phyloP scores from a whole-genome alignment of 2,113 vertebrate genomes.

The Crocuta crocuta region DNA sequence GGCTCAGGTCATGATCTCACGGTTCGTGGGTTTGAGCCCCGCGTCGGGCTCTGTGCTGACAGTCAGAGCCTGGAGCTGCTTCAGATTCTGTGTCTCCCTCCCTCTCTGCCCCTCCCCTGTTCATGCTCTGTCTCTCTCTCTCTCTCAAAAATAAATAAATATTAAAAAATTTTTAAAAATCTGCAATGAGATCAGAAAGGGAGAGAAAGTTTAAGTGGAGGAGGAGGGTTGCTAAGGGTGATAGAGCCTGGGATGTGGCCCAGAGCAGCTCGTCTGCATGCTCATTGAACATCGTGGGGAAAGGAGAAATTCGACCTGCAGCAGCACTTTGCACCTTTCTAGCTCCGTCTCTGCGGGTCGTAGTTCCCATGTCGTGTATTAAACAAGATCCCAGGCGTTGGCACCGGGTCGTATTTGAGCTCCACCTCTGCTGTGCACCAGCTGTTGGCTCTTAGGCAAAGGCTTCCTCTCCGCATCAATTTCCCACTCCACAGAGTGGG shows the following conservation, averaged over 20 bases:
- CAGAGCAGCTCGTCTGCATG: accelerated
- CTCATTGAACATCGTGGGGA: not conserved
- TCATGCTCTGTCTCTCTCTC: no score
- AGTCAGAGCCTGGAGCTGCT: no score
- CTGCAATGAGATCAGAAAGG: not conserved
- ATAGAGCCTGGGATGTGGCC: not conserved
- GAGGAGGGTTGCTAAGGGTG: no score
- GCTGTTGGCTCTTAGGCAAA: no score
- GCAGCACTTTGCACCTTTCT: not conserved
- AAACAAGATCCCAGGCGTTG: not conserved
- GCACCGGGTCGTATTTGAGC: not conserved
- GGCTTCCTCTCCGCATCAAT: no score
- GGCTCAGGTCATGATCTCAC: no score
- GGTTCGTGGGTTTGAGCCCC: no score
- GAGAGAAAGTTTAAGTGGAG: not conserved
- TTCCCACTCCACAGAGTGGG: not conserved
- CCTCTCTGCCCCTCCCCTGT: no score
- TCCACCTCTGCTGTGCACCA: not conserved
- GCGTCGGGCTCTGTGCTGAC: no score
- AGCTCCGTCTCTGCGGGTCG: accelerated
- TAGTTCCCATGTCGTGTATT: not conserved
- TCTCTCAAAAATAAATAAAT: no score
- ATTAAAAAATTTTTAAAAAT: no score
- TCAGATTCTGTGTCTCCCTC: no score
- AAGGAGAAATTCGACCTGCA: not conserved